A percentile compares a stretch with the other conserved stretches of the same genome.
Conservation (phyloP, 2,888 invertebrate genomes). For the Agrochola circellaris region DNA sequence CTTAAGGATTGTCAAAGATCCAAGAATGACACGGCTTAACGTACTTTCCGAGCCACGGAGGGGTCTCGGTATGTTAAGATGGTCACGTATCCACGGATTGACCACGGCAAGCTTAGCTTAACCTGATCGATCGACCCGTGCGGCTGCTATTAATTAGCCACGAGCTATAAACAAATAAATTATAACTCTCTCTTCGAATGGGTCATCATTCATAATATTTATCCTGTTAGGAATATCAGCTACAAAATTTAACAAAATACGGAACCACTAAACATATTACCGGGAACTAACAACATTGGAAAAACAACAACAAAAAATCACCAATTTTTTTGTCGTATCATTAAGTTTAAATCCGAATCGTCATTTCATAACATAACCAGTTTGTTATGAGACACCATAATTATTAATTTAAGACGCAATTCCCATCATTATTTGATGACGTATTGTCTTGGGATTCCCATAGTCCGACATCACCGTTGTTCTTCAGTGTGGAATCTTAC, state of each 20-base stretch:
- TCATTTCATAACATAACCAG: conserved; percentile 25
- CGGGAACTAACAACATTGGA: neutral
- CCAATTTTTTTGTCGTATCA: conserved; percentile 4
- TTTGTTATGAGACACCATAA: conserved; percentile 25
- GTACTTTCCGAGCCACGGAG: too few relatives aligned
- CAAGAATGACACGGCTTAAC: too few relatives aligned
- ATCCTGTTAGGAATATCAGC: neutral
- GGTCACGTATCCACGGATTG: too few relatives aligned
- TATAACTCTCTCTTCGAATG: neutral
- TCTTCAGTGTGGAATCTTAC: conserved; percentile 41
- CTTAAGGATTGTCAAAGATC: too few relatives aligned
- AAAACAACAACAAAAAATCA: neutral
- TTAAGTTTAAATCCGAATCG: neutral
- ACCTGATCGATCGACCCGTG: too few relatives aligned
- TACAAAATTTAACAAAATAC: neutral
- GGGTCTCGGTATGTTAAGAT: too few relatives aligned
- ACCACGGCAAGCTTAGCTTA: too few relatives aligned
- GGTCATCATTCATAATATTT: neutral
- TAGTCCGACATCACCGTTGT: conserved; percentile 18
- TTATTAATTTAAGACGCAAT: conserved; percentile 34
- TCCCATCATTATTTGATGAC: conserved; percentile 36
- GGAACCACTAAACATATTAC: neutral
- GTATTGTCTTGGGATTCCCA: conserved; percentile 51
- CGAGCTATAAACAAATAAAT: neutral
- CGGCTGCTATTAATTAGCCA: too few relatives aligned